A percentile compares a stretch with the other conserved stretches of the same genome.
phyloP scores from a whole-genome alignment of 35 echinoderm and acorn worm genomes.

The Diadema setosum region DNA sequence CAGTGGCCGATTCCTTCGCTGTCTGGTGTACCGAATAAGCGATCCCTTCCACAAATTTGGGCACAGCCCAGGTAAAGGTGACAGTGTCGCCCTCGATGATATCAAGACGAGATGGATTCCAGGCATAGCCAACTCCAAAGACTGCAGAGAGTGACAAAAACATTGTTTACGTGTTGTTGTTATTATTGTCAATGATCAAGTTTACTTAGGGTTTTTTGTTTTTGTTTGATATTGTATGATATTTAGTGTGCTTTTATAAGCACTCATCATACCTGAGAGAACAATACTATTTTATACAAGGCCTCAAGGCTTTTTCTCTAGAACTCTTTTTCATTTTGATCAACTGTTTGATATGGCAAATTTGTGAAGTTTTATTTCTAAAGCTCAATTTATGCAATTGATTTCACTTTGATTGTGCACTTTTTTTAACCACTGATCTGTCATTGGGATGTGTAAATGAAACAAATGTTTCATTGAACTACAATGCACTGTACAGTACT shows the following conservation, averaged over 20 bases:
- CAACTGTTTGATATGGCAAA: background rate
- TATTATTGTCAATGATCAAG: no score
- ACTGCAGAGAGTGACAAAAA: background rate
- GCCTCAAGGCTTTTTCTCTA: no score
- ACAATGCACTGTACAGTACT: no score
- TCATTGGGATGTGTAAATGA: no score
- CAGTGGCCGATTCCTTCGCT: background rate
- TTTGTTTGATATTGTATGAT: background rate
- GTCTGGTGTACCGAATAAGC: constrained; percentile 63
- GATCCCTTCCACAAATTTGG: constrained; percentile 35
- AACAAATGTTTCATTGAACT: no score
- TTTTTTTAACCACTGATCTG: no score
- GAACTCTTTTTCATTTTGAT: background rate
- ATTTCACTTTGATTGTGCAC: no score
- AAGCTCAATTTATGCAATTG: no score
- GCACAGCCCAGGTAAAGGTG: constrained; percentile 33
- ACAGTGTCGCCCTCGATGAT: constrained; percentile 50
- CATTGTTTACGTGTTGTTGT: no score
- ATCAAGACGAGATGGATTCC: constrained; percentile 30
- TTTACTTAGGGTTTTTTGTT: background rate
- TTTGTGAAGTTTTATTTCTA: no score
- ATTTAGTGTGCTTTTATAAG: background rate
- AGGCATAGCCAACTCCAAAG: constrained; percentile 67
- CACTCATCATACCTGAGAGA: no score
- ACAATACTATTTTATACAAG: no score